A percentile compares a stretch with the other conserved stretches of the same genome.
These are phyloP conservation scores for Bergia sp. DNA, from an alignment of 92 coral and sea anemone species.

Conservation along the genomic window DNA sequence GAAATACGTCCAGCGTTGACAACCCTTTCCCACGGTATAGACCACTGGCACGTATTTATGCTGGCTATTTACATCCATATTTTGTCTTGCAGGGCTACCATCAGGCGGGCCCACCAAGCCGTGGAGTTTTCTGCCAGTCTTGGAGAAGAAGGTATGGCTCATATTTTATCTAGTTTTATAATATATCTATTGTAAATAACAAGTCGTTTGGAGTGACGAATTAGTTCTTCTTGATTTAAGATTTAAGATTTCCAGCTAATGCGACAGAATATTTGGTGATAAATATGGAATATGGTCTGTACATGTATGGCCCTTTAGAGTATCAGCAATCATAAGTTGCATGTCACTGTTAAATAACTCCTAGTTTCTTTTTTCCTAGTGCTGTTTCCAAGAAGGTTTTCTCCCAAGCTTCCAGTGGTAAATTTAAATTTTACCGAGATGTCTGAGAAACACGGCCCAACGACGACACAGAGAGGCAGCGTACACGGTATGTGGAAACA, in stretches of 20 bases:
- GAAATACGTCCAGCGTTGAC: no score
- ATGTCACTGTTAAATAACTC: neutral
- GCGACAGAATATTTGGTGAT: no score
- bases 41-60: neutral
- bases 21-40: neutral
- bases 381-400: conserved; percentile 77
- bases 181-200: neutral
- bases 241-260: no score
- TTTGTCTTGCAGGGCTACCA: conserved; percentile 63
- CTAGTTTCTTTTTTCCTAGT: conserved; percentile 51
- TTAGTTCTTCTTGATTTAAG: no score
- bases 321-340: no score
- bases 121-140: conserved; percentile 81
- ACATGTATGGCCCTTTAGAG: neutral
- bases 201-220: no score
- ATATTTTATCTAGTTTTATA: neutral
- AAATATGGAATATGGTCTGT: neutral
- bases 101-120: conserved; percentile 90
- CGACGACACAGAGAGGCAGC: neutral
- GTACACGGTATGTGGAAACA: neutral
- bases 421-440: conserved; percentile 45
- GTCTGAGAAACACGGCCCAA: neutral
- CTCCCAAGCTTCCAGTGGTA: conserved; percentile 78
- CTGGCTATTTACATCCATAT: neutral
- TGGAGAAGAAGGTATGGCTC: conserved; percentile 73